Conservation (phyloP, 92 coral and sea anemone species). For the Epizoanthus illoricatus region DNA sequence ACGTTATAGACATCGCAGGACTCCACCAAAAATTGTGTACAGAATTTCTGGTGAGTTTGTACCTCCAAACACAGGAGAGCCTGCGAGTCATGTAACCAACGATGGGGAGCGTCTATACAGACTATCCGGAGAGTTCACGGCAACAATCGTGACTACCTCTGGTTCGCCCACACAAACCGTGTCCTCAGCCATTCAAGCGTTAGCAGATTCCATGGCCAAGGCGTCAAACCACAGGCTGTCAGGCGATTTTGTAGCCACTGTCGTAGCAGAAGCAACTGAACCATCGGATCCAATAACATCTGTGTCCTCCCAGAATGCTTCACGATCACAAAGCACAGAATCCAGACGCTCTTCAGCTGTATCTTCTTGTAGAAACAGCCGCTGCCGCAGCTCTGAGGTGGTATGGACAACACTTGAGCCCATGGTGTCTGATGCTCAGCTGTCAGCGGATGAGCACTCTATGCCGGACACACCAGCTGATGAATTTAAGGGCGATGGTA, state of each 20-base stretch:
- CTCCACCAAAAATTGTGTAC: constrained; percentile 72
- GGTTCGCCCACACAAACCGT: constrained; percentile 37
- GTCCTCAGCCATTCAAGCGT: constrained; percentile 51
- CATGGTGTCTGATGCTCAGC: constrained; percentile 64
- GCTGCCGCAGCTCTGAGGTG: constrained; percentile 64
- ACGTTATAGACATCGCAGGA: constrained; percentile 67
- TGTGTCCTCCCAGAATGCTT: constrained; percentile 12
- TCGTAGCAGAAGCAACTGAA: constrained; percentile 47
- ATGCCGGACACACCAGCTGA: constrained; percentile 67
- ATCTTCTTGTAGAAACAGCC: constrained; percentile 49
- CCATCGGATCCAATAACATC: constrained; percentile 12
- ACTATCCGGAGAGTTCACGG: constrained; percentile 37
- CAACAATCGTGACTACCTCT: constrained; percentile 32
- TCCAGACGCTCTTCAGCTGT: constrained; percentile 52
- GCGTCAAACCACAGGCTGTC: constrained; percentile 35
- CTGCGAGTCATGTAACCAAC: constrained; percentile 28
- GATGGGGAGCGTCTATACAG: constrained; percentile 32
- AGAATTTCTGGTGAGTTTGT: constrained; percentile 79
- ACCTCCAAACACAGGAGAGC: constrained; percentile 6
- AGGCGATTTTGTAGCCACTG: constrained; percentile 65
- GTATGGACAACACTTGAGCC: constrained; percentile 87
- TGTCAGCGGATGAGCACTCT: constrained; percentile 81
- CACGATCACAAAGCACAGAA: constrained; percentile 43
- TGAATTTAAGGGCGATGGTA: constrained; percentile 54
- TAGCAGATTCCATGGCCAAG: constrained; percentile 39